phyloP scores from a whole-genome alignment of 2,113 vertebrate genomes.

The Butorides virescens region DNA sequence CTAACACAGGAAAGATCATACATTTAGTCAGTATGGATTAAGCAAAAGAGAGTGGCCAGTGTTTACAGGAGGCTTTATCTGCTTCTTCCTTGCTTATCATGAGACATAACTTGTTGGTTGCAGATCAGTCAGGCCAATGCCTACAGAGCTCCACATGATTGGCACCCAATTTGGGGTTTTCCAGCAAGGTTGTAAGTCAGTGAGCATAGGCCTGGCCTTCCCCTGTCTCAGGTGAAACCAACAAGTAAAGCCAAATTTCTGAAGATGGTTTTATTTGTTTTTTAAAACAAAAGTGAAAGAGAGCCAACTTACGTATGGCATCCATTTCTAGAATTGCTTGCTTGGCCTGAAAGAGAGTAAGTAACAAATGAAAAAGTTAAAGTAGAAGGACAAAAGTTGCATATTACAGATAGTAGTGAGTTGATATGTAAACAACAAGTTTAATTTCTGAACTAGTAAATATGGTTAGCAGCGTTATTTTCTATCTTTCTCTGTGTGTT shows the following conservation, averaged over 20 bases:
- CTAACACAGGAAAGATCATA: neutral
- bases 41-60: neutral
- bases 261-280: neutral
- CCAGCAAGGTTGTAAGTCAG: neutral
- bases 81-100: neutral
- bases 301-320: slow-evolving; percentile 87
- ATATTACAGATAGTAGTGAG: neutral
- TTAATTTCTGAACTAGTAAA: neutral
- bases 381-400: neutral
- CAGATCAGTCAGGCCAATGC: neutral
- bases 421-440: neutral
- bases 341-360: slow-evolving; percentile 85
- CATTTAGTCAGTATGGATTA: neutral
- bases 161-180: neutral
- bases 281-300: neutral
- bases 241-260: neutral
- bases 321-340: slow-evolving; percentile 99
- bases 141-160: neutral
- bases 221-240: neutral
- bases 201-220: neutral
- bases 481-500: neutral
- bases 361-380: neutral
- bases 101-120: neutral
- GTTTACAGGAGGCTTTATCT: neutral
- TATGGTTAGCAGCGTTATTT: neutral